These are phyloP conservation scores for Passer montanus DNA, from an alignment of 2,113 vertebrate genomes.

Conservation along the genomic window DNA sequence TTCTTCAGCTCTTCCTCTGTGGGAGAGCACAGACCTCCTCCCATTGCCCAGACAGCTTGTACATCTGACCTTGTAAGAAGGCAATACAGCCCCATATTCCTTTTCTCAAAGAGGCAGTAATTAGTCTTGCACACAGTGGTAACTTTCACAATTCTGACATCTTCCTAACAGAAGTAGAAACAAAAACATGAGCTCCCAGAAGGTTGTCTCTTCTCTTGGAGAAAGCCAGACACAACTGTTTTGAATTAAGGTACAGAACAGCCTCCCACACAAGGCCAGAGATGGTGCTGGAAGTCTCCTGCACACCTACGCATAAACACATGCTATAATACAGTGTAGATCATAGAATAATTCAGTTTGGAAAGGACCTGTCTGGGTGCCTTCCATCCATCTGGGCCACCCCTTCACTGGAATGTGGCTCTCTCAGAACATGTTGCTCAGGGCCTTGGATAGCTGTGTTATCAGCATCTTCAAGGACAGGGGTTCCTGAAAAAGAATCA, in stretches of 20 bases:
- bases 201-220: not conserved
- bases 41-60: not conserved
- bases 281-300: slow-evolving; percentile 3
- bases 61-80: not conserved
- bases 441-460: not conserved
- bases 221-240: not conserved
- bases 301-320: not conserved
- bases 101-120: not conserved
- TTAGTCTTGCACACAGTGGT: not conserved
- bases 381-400: not conserved
- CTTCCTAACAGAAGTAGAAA: not conserved
- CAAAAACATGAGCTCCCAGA: not conserved
- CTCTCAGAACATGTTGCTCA: not conserved
- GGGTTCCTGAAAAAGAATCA: not conserved
- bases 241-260: not conserved
- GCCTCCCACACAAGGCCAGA: not conserved
- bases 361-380: not conserved
- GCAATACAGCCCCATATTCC: not conserved
- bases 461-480: not conserved
- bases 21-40: not conserved
- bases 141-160: not conserved
- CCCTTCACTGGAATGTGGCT: not conserved
- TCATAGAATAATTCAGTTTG: not conserved
- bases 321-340: not conserved
- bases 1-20: not conserved